Evolutionary conservation across 1,140 invertebrate species (phyloP).

Genomic region (Zaprionus africanus): DNA sequence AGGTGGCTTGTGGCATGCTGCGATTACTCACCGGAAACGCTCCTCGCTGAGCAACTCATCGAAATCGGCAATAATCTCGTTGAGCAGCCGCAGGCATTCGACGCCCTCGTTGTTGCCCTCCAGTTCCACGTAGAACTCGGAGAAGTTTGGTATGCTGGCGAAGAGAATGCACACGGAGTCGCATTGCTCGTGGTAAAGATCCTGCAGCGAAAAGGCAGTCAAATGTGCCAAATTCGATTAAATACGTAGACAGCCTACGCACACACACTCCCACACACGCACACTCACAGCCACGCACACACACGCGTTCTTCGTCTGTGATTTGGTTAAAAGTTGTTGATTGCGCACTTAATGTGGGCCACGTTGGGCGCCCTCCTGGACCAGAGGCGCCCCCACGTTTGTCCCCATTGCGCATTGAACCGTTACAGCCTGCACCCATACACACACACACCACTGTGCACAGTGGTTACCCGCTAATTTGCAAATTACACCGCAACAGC

Average conservation of each 20-base stretch:
- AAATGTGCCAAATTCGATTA: conserved; percentile 34
- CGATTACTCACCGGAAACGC: conserved; percentile 87
- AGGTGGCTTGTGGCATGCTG: no score
- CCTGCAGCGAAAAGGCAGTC: conserved; percentile 86
- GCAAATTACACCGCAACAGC: conserved; percentile 9
- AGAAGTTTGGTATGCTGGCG: conserved; percentile 98
- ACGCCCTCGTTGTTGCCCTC: conserved; percentile 98
- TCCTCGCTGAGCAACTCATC: conserved; percentile 95
- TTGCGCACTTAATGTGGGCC: conserved; percentile 51
- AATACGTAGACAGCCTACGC: background rate
- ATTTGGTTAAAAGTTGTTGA: conserved; percentile 52
- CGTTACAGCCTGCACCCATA: conserved; percentile 29
- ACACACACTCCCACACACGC: background rate
- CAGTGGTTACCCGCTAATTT: conserved; percentile 11
- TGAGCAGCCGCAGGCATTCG: conserved; percentile 96
- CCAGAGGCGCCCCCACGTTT: background rate
- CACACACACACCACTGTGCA: background rate
- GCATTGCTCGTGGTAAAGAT: conserved; percentile 98
- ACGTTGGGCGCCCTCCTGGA: background rate
- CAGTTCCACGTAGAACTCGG: conserved; percentile 97
- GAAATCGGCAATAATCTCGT: conserved; percentile 99
- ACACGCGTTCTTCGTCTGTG: conserved; percentile 17
- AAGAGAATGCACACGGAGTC: conserved; percentile 97
- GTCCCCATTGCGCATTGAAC: conserved; percentile 33
- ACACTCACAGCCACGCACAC: background rate